Evolutionary conservation across 1,140 invertebrate genomes (phyloP), one percentile per base, ranked within the genome.

Genomic region (Holotrichia oblita): DNA sequence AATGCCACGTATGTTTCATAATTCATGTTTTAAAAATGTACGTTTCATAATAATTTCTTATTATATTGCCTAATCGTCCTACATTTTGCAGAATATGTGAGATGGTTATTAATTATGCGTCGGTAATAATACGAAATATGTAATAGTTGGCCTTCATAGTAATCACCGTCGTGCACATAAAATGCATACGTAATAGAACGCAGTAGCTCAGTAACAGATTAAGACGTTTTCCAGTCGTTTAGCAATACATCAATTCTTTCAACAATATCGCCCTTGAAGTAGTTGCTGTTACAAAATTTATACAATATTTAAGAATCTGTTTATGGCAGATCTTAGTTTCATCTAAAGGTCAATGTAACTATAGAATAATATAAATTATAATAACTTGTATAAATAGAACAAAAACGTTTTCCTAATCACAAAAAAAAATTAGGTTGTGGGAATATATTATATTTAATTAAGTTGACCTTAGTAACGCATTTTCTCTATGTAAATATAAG

Each of bases 71-170:
- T 17, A 55, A 55, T 55, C 48, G 48, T 55, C 48, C 48, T 55
- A 55, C 14, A 17, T 55, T 55, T 55, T 17, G 48, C 48, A 4
- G 6, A 55, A 17, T 55, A 55, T 55, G 48, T 55, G 48, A 55
- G 48, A 55, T 55, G 48, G 17, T 55, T 55, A 55, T 55, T 55
- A 55, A 55, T 55, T 55, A 55, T 55, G n/a, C 14, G 14, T 55
- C 14, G 14, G 12, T 55, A 55, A 55, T 55, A 55, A 55, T 55
- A 55, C 48, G n/a, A 55, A 55, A 55, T 55, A n/a, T n/a, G 48
- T 55, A n/a, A 3, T 14, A 17, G 12, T 17, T 17, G 48, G n/a
- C 48, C 48, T 55, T 55, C 48, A 4, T 17, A 14, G 48, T 55
- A 55, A 55, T 55, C 48, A 55, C 48, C 6, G 12, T 17, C 48